Conservation (phyloP, 2,797 vertebrate species). For the Microctenopoma stevenorrisi region DNA sequence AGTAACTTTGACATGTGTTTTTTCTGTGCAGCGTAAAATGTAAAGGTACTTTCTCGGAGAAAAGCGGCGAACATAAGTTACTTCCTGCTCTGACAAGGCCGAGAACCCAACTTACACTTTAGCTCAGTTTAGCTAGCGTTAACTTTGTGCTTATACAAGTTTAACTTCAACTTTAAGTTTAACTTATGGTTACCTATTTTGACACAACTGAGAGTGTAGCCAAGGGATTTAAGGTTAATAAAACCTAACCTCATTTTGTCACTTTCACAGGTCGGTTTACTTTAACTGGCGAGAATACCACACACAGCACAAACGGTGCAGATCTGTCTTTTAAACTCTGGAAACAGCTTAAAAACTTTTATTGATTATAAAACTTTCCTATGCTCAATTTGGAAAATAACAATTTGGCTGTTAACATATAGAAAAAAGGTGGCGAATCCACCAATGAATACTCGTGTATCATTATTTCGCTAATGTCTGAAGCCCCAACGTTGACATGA, state of each 20-base stretch:
- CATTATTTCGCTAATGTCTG: conserved; percentile 33
- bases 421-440: not conserved
- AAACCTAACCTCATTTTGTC: not conserved
- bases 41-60: conserved; percentile 33
- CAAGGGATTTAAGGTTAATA: rapidly evolving
- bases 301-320: not conserved
- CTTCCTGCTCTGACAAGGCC: conserved; percentile 86
- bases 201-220: rapidly evolving
- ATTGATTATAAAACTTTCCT: not conserved
- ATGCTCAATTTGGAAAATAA: not conserved
- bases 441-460: not conserved
- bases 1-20: not conserved
- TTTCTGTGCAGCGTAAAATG: not conserved
- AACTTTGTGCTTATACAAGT: conserved; percentile 5
- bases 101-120: conserved; percentile 65
- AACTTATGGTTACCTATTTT: rapidly evolving
- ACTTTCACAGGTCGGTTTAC: conserved; percentile 1
- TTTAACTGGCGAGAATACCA: not conserved
- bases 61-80: conserved; percentile 74
- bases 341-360: not conserved
- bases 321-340: not conserved
- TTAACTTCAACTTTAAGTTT: not conserved
- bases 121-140: conserved; percentile 41
- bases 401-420: not conserved
- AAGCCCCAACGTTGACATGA: conserved; percentile 17